Conservation (phyloP, 2,888 invertebrate genomes). For the Emmelina monodactyla region DNA sequence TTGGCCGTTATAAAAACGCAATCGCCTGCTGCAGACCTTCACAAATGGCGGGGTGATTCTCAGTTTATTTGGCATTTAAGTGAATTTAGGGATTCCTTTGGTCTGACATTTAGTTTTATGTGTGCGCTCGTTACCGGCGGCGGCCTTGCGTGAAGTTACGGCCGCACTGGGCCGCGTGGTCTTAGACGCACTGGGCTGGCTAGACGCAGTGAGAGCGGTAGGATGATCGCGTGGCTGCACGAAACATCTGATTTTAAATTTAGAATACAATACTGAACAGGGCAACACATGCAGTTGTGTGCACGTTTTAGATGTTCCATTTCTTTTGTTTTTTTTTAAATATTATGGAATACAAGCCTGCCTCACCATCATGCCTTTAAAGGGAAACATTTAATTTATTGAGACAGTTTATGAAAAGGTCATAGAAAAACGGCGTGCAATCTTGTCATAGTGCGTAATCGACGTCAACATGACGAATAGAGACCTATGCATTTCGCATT, state of each 20-base stretch:
- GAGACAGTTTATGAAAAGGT: too few species aligned
- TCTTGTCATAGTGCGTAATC: conserved; percentile 1
- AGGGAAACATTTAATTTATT: too few species aligned
- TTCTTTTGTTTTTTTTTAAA: too few species aligned
- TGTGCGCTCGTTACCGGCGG: conserved; percentile 59
- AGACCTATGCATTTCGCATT: neutral
- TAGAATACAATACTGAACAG: too few species aligned
- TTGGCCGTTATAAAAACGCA: too few species aligned
- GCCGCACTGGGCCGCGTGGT: conserved; percentile 41
- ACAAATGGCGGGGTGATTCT: conserved; percentile 59
- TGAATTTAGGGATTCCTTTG: conserved; percentile 57
- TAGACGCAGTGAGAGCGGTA: neutral
- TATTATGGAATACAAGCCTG: too few species aligned
- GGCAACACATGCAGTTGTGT: too few species aligned
- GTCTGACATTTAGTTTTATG: conserved; percentile 65
- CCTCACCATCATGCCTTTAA: too few species aligned
- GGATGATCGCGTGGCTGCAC: neutral
- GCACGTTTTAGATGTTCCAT: too few species aligned
- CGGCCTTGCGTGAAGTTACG: conserved; percentile 64
- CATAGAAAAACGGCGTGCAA: too few species aligned
- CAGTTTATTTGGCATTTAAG: conserved; percentile 64
- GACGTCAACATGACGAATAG: neutral
- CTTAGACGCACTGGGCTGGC: conserved; percentile 20
- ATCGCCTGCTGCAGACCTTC: conserved; percentile 31
- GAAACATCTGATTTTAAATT: too few species aligned